phyloP scores from a whole-genome alignment of 2,113 vertebrate species.

The Regulus satrapa region DNA sequence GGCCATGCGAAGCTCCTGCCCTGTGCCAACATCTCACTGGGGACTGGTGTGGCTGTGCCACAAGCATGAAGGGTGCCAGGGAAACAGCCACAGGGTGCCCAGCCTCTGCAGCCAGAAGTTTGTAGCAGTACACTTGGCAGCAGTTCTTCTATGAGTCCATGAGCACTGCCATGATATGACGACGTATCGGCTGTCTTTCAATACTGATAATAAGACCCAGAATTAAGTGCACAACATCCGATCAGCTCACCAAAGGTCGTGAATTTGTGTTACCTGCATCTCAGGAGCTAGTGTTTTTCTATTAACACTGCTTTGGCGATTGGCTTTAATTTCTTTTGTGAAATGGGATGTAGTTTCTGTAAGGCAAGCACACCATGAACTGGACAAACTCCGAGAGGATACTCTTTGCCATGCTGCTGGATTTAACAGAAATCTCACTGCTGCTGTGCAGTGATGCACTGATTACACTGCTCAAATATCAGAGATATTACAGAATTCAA shows the following conservation, averaged over 20 bases:
- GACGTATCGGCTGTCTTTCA: too few species aligned
- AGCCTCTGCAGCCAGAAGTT: not conserved
- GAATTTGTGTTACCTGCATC: not conserved
- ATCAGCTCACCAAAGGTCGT: too few species aligned
- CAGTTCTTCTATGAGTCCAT: accelerated
- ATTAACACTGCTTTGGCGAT: not conserved
- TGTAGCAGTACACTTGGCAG: accelerated
- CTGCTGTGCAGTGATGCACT: not conserved
- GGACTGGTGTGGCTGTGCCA: not conserved
- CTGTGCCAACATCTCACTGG: not conserved
- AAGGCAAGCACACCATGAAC: not conserved
- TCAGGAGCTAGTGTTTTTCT: not conserved
- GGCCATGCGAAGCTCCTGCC: accelerated
- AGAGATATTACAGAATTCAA: not conserved
- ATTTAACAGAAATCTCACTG: not conserved
- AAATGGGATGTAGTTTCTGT: too few species aligned
- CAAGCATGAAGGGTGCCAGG: accelerated
- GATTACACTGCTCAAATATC: not conserved
- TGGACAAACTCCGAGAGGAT: too few species aligned
- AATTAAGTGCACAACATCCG: accelerated
- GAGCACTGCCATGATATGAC: too few species aligned
- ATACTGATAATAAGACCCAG: accelerated
- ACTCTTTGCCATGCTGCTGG: not conserved
- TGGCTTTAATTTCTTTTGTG: not conserved
- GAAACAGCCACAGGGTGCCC: accelerated